phyloP scores from a whole-genome alignment of 2,888 invertebrate species.

The Melitaea athalia region DNA sequence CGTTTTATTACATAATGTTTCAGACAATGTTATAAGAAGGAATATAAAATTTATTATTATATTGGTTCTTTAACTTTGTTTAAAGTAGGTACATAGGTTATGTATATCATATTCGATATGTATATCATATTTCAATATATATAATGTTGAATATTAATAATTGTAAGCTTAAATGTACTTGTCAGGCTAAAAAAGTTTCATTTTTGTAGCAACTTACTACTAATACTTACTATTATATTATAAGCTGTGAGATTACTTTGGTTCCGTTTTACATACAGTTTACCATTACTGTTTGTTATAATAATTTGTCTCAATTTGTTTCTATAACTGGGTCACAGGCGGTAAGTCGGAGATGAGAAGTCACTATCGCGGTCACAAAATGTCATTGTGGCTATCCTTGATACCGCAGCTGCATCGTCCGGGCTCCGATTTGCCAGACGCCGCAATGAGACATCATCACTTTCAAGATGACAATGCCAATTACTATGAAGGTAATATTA shows the following conservation, averaged over 20 bases:
- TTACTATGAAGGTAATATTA: conserved; percentile 87
- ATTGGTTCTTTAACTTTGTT: no score
- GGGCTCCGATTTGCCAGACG: conserved; percentile 87
- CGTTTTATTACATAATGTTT: conserved; percentile 47
- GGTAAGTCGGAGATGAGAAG: conserved; percentile 90
- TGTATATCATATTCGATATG: no score
- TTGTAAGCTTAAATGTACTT: no score
- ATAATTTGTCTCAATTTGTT: conserved; percentile 58
- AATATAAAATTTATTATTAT: no score
- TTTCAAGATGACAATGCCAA: conserved; percentile 90
- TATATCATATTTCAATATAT: no score
- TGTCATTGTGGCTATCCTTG: conserved; percentile 95
- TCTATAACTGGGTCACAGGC: conserved; percentile 70
- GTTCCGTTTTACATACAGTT: conserved; percentile 15
- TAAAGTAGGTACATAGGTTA: no score
- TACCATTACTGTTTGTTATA: conserved; percentile 43
- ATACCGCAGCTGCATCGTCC: conserved; percentile 95
- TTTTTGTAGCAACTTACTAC: background rate
- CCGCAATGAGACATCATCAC: conserved; percentile 94
- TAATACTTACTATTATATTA: no score
- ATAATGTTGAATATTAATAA: no score
- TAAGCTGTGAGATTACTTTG: conserved; percentile 56
- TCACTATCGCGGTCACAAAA: conserved; percentile 96
- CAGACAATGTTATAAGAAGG: no score
- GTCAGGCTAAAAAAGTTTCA: background rate